Evolutionary conservation across 1,140 invertebrate species (phyloP).

Genomic region (Drosophila novamexicana): DNA sequence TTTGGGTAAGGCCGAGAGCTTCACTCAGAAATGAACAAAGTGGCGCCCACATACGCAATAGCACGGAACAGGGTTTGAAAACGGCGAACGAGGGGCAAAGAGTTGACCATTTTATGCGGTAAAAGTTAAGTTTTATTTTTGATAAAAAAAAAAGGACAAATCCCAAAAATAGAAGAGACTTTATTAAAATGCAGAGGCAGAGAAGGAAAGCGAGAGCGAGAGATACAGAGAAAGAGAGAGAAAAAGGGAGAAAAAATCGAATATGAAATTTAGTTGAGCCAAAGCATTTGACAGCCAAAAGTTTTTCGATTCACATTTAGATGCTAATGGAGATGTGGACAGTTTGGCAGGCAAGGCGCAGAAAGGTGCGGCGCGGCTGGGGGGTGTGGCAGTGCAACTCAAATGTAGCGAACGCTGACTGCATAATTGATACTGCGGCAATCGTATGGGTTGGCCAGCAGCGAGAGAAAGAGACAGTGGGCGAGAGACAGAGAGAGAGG

Average conservation of each 20-base stretch:
- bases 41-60: conserved; percentile 31
- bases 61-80: background rate
- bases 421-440: conserved; percentile 71
- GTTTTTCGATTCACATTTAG: conserved; percentile 70
- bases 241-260: conserved; percentile 58
- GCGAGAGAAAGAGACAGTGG: background rate
- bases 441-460: background rate
- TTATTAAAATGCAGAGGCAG: conserved; percentile 9
- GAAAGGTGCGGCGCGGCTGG: background rate
- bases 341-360: background rate
- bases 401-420: conserved; percentile 67
- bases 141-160: conserved; percentile 20
- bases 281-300: conserved; percentile 77
- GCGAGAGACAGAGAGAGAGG: background rate
- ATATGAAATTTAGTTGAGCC: conserved; percentile 78
- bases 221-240: conserved; percentile 51
- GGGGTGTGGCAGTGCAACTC: conserved; percentile 10
- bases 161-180: conserved; percentile 8
- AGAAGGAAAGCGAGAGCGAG: conserved; percentile 4
- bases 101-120: conserved; percentile 23
- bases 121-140: conserved; percentile 48
- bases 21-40: conserved; percentile 27
- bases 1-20: conserved; percentile 17
- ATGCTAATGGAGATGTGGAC: conserved; percentile 63
- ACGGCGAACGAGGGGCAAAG: background rate